phyloP scores from a whole-genome alignment of 1,140 invertebrate genomes.

The Aphelenchoides fujianensis region DNA sequence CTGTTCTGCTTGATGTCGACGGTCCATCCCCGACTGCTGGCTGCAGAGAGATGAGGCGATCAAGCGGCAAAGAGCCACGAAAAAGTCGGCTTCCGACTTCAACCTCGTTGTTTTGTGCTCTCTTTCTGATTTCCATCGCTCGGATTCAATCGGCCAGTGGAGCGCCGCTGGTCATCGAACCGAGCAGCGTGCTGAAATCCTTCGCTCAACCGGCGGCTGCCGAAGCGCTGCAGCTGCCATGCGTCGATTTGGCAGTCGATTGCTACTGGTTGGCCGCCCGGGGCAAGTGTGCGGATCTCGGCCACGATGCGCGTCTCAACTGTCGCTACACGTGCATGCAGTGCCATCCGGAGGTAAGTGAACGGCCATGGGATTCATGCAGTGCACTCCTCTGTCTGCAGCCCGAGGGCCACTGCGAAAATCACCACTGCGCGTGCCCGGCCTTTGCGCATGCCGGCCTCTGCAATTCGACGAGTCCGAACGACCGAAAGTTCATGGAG shows the following conservation, averaged over 20 bases:
- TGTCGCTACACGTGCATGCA: background rate
- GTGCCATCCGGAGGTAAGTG: background rate
- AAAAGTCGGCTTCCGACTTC: background rate
- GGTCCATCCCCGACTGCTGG: too few species aligned
- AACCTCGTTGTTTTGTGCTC: background rate
- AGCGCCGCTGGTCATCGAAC: background rate
- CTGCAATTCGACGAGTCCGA: background rate
- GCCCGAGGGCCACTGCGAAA: background rate
- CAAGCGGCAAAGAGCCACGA: background rate
- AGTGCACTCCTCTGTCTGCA: background rate
- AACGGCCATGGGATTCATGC: background rate
- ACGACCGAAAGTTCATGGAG: background rate
- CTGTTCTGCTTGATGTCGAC: too few species aligned
- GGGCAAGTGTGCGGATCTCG: background rate
- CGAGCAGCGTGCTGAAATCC: background rate
- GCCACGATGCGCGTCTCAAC: background rate
- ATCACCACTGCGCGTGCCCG: background rate
- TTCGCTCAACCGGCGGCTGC: background rate
- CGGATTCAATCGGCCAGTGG: too few species aligned
- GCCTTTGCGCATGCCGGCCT: background rate
- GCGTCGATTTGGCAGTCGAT: constrained; percentile 2
- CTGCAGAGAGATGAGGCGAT: background rate
- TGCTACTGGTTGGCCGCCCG: background rate
- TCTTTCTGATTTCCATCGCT: too few species aligned
- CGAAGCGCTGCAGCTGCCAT: background rate